phyloP scores from a whole-genome alignment of 2,113 vertebrate species.

The Psilopsiagon aymara region DNA sequence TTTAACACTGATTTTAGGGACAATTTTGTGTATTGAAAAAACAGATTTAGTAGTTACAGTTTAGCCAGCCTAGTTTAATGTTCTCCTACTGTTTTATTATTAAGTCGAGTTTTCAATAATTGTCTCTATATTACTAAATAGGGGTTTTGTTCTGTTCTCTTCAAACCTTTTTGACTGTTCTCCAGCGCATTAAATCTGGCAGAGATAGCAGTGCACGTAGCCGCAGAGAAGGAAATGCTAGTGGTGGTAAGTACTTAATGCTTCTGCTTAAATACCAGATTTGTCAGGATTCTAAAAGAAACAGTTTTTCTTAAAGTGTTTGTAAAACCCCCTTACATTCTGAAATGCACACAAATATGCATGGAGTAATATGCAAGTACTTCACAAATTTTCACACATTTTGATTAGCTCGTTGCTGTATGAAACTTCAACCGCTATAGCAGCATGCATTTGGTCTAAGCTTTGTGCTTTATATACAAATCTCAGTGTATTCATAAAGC shows the following conservation, averaged over 20 bases:
- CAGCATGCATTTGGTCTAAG: neutral
- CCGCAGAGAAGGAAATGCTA: constrained; percentile 84
- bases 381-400: neutral
- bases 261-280: neutral
- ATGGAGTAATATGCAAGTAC: neutral
- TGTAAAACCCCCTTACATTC: neutral
- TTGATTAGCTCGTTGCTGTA: neutral
- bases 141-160: neutral
- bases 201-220: constrained; percentile 84
- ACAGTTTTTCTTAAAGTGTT: neutral
- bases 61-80: neutral
- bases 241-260: constrained; percentile 82
- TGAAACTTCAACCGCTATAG: neutral
- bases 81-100: neutral
- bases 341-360: neutral
- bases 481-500: neutral
- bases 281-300: neutral
- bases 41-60: neutral
- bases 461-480: neutral
- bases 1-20: constrained; percentile 8
- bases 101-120: neutral
- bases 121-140: neutral
- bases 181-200: constrained; percentile 88
- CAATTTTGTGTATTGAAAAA: neutral
- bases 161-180: neutral